phyloP scores from a whole-genome alignment of 2,113 vertebrate genomes.

The Triplophysa rosa region DNA sequence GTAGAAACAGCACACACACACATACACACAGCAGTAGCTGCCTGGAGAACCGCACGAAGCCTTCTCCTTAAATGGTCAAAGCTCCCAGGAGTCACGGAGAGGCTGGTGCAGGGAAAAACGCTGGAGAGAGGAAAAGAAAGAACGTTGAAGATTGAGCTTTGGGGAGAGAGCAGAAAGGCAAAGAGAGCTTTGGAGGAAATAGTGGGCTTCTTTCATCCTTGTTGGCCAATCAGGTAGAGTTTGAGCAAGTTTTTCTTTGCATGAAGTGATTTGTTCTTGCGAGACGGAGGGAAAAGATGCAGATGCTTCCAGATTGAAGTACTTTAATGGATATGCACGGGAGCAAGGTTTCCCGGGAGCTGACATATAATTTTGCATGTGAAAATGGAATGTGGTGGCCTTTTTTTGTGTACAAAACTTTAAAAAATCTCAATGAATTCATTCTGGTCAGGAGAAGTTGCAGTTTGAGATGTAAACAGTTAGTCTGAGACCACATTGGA shows the following conservation, averaged over 20 bases:
- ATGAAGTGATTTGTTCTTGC: background rate
- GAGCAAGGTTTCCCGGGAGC: background rate
- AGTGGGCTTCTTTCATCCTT: slow-evolving; percentile 58
- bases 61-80: slow-evolving; percentile 99
- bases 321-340: background rate
- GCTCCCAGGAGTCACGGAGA: slow-evolving; percentile 97
- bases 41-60: slow-evolving; percentile 85
- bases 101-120: slow-evolving; percentile 83
- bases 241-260: slow-evolving; percentile 19
- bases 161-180: slow-evolving; percentile 23
- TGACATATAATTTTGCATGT: background rate
- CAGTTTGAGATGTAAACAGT: background rate
- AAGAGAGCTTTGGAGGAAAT: slow-evolving; percentile 33
- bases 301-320: background rate
- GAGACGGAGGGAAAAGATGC: background rate
- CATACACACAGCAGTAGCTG: slow-evolving; percentile 65
- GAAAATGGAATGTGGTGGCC: background rate
- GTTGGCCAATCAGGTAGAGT: slow-evolving; percentile 80
- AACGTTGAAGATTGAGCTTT: slow-evolving; percentile 68
- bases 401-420: background rate
- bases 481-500: background rate
- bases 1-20: slow-evolving; percentile 7
- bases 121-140: slow-evolving; percentile 69
- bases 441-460: too few relatives aligned
- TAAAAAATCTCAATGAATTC: too few relatives aligned